Evolutionary conservation across 2,888 invertebrate genomes (phyloP), one percentile per base, ranked within the genome.

Genomic region (Eurytoma californica): DNA sequence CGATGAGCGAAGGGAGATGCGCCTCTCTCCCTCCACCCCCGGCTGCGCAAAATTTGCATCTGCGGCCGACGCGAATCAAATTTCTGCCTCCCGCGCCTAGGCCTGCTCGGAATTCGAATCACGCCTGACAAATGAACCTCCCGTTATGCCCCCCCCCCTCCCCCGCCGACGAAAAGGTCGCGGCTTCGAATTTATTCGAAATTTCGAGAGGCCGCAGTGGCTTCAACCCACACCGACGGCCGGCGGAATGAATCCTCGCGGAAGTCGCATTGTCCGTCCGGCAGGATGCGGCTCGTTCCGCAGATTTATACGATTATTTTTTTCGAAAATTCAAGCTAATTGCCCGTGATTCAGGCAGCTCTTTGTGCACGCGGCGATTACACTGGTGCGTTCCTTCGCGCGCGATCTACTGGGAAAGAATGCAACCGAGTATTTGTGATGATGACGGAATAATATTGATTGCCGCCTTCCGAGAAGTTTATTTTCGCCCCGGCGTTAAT

Each of bases 81-180:
- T 76, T 76, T 76, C 76, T 55, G 14, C 39, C 18, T 74, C 67
- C 58, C 49, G 28, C 18, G 13, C n/a, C 58, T 14, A 47, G 28
- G 16, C 51, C 63, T 55, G 58, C 24, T 66, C 51, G 68, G 73
- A 55, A 78, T 78, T 67, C 73, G 63, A 68, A 79, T 74, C 73
- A 78, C 78, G 78, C 73, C 68, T 73, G 69, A 79, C 79, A 63
- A 74, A 57, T 73, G 51, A 69, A 74, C 63, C 69, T 39, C 47
- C 39, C 60, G 77, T 67, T 58, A 60, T 49, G 51, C 57, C 2
- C 39, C 53, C 24, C 30, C n/a, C 49, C 57, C 14, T 49, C 47
- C 20, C 49, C 49, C 14, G 18, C 39, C 39, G 39, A 39, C 39
- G 24, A 39, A 39, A 39, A 39, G 39, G 39, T 39, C 39, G 39